A percentile compares a stretch with the other conserved stretches of the same genome.
These are phyloP conservation scores for Tanypteryx hageni DNA, from an alignment of 2,888 invertebrate species.

Conservation along the genomic window DNA sequence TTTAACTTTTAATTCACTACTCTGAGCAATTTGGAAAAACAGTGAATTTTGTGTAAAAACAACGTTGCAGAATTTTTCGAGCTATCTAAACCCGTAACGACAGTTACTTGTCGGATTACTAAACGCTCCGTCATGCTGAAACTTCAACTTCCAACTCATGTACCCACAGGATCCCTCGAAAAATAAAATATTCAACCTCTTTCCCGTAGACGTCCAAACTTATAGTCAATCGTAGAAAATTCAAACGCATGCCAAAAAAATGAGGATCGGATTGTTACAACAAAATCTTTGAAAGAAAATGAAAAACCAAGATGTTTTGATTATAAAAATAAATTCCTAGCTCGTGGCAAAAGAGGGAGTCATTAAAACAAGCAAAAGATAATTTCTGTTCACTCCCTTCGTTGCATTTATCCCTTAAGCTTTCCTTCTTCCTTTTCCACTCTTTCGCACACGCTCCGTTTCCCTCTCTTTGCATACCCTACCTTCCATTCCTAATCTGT, in stretches of 20 bases:
- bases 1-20: too few species aligned
- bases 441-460: too few species aligned
- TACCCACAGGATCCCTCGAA: too few species aligned
- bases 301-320: neutral
- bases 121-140: too few species aligned
- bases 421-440: neutral
- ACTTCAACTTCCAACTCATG: too few species aligned
- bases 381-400: neutral
- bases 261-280: neutral
- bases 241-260: neutral
- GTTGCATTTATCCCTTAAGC: neutral
- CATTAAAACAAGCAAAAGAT: neutral
- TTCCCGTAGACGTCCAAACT: neutral
- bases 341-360: neutral
- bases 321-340: neutral
- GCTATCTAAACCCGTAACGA: too few species aligned
- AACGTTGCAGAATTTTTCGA: too few species aligned
- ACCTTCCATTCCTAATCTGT: neutral
- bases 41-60: too few species aligned
- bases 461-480: neutral
- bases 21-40: too few species aligned
- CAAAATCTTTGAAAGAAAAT: neutral
- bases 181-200: neutral
- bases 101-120: too few species aligned
- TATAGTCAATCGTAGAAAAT: neutral